A percentile compares a stretch with the other conserved stretches of the same genome.
phyloP scores from a whole-genome alignment of 2,113 vertebrate genomes.

The Callochromis pleurospilus region DNA sequence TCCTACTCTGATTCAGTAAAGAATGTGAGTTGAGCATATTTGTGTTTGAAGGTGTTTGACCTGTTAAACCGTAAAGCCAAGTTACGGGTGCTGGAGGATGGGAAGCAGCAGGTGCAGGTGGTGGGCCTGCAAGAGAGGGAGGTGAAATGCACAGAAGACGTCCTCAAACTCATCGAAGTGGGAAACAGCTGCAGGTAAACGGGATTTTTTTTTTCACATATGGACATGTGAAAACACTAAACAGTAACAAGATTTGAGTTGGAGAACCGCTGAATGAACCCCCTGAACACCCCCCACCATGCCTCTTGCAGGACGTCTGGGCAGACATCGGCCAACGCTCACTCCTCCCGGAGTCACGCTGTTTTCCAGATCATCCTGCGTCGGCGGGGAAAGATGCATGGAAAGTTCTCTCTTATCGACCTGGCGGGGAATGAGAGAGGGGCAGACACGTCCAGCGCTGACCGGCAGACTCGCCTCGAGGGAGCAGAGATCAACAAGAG shows the following conservation, averaged over 20 bases:
- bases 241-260: background rate
- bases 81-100: conserved; percentile 92
- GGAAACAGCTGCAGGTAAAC: conserved; percentile 96
- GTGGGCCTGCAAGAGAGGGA: conserved; percentile 93
- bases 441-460: conserved; percentile 94
- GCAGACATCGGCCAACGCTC: conserved; percentile 92
- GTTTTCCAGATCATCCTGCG: conserved; percentile 97
- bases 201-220: background rate
- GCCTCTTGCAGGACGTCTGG: conserved; percentile 84
- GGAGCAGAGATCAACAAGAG: conserved; percentile 99
- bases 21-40: background rate
- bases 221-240: background rate
- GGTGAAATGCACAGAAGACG: conserved; percentile 95
- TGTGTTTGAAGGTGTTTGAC: conserved; percentile 83
- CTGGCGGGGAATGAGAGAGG: conserved; percentile 96
- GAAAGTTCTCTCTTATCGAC: conserved; percentile 97
- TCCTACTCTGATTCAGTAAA: background rate
- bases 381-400: conserved; percentile 91
- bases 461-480: conserved; percentile 93
- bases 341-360: conserved; percentile 96
- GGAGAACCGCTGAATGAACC: background rate
- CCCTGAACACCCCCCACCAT: background rate
- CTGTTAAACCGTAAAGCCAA: conserved; percentile 94
- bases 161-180: conserved; percentile 94
- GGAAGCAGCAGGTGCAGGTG: conserved; percentile 98